Evolutionary conservation across 2,797 vertebrate genomes (phyloP), one percentile per base, ranked within the genome.

Genomic region (Diceros bicornis): DNA sequence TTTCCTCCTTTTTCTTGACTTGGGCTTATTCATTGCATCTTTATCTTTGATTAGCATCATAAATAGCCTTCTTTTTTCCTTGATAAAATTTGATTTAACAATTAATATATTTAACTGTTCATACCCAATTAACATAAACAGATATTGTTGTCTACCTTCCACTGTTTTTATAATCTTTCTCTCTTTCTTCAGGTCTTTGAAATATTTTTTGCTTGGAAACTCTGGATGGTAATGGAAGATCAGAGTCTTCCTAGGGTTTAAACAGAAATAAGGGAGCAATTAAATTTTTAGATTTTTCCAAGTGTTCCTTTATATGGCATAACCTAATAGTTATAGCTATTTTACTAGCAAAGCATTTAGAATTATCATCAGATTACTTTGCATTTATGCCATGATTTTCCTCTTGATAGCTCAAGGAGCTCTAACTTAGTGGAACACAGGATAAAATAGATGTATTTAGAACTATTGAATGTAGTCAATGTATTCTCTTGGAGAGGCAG

Each of bases 261-360:
- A 86, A 78, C 4, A 68, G 34, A 95, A 93, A 83, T 57, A 83
- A 92, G 32, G 18, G 34, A 91, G 41, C 7, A 92, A 91, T 92
- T 72, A 93, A 96, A 95, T 79, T 84, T 44, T 87, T n/a, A 71
- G 94, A 62, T 62, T 68, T 27, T 68, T 96, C 83, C 50, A 94
- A 93, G 59, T 71, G 12, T 79, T 91, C 62, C 29, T 91, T 91
- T 4, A 89, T 75, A 79, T 78, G 25, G 13, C 16, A 64, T 87
- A 52, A 62, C 34, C 61, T 81, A 68, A 85, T 85, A 59, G 2
- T 32, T 79, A 52, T 16, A 57, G 44, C 59, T 93, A 69, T 64
- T 79, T 86, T 78, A 75, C 89, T 78, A 50, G 61, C 21, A 50
- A 91, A 91, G 11, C 17, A 93, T 52, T 95, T 79, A 90, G 50